A percentile compares a stretch with the other conserved stretches of the same genome.
phyloP scores from a whole-genome alignment of 2,797 vertebrate genomes.

The Paramormyrops hopkinsi region DNA sequence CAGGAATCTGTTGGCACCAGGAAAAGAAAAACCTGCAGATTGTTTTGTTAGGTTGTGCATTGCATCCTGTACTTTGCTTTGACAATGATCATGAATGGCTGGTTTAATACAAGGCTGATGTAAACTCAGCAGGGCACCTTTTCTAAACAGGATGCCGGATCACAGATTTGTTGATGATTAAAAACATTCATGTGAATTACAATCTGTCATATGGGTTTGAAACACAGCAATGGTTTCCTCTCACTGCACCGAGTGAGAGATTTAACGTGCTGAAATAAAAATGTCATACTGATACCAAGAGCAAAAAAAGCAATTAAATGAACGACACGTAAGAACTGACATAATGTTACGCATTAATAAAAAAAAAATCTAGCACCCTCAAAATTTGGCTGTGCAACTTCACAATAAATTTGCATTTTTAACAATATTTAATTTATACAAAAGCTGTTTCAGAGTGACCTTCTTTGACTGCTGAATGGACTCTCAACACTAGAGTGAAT shows the following conservation, averaged over 20 bases:
- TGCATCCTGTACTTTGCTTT: conserved; percentile 68
- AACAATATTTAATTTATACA: conserved; percentile 10
- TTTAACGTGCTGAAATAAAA: background rate
- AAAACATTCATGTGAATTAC: conserved; percentile 41
- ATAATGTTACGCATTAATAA: background rate
- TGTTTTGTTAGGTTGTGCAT: conserved; percentile 56
- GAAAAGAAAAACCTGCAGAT: conserved; percentile 40
- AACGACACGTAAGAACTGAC: background rate
- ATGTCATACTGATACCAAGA: background rate
- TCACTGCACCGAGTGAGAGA: background rate
- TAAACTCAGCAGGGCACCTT: conserved; percentile 63
- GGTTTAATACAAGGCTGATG: conserved; percentile 72
- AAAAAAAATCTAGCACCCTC: background rate
- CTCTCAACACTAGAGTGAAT: conserved; percentile 75
- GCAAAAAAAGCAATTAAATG: conserved; percentile 18
- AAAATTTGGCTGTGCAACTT: conserved; percentile 12
- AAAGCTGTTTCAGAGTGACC: conserved; percentile 25
- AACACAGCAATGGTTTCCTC: background rate
- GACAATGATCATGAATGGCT: conserved; percentile 77
- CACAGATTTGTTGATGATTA: conserved; percentile 66
- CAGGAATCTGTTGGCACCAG: background rate
- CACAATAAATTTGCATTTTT: conserved; percentile 5
- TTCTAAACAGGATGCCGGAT: conserved; percentile 61
- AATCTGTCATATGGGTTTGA: conserved; percentile 60
- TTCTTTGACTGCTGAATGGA: conserved; percentile 29